Conservation (phyloP, 2,888 invertebrate species). For the Plagodis dolabraria region DNA sequence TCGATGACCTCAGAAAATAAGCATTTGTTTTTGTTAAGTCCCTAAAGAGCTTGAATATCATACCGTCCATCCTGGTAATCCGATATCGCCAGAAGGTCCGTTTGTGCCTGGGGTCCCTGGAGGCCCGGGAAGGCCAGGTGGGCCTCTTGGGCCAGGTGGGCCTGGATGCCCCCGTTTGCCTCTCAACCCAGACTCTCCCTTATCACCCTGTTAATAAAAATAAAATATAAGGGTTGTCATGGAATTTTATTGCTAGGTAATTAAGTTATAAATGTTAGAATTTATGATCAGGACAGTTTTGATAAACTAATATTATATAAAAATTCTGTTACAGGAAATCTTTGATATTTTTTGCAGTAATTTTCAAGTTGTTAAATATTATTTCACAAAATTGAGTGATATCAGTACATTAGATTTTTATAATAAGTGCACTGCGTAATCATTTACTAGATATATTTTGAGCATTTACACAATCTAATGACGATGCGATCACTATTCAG, state of each 20-base stretch:
- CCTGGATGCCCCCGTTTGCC: constrained; percentile 90
- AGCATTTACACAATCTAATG: no score
- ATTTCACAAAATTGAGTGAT: no score
- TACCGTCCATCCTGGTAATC: constrained; percentile 92
- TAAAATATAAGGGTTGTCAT: constrained; percentile 13
- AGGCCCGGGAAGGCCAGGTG: constrained; percentile 88
- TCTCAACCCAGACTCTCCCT: constrained; percentile 73
- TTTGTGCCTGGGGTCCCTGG: constrained; percentile 89
- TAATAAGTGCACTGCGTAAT: no score
- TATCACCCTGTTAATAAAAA: constrained; percentile 64
- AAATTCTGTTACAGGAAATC: no score
- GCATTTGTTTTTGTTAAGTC: constrained; percentile 29
- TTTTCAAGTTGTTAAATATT: no score
- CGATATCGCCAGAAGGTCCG: constrained; percentile 90
- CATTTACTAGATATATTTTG: no score
- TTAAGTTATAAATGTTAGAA: constrained; percentile 17
- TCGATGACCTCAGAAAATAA: no score
- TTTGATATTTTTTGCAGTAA: no score
- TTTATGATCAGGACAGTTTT: constrained; percentile 19
- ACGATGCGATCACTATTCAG: no score
- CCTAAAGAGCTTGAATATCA: constrained; percentile 41
- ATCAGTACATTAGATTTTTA: no score
- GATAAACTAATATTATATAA: constrained; percentile 14
- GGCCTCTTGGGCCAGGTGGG: constrained; percentile 91
- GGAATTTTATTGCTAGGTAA: constrained; percentile 21